These are phyloP conservation scores for Harpagifer antarcticus DNA, from an alignment of 2,797 vertebrate species.

Conservation along the genomic window DNA sequence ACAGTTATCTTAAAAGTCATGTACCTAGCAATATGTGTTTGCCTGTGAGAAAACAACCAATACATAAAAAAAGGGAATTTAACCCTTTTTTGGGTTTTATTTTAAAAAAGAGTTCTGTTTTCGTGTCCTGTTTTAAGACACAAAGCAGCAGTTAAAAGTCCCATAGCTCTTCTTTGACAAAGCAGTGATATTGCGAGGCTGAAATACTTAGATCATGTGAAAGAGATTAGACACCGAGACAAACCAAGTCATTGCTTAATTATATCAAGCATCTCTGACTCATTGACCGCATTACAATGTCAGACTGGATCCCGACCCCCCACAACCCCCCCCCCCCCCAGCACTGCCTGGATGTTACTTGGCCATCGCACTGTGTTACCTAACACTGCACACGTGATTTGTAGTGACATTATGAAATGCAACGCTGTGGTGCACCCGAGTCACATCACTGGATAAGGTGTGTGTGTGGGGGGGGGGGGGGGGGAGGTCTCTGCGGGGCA, in stretches of 20 bases:
- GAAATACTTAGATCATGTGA: slow-evolving; percentile 11
- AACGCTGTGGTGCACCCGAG: slow-evolving; percentile 51
- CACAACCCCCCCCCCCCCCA: slow-evolving; percentile 1
- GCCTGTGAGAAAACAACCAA: too few species aligned
- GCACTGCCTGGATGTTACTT: slow-evolving; percentile 18
- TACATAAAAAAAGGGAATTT: too few species aligned
- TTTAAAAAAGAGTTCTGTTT: too few species aligned
- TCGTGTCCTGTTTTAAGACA: too few species aligned
- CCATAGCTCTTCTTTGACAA: background rate
- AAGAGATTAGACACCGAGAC: slow-evolving; percentile 12
- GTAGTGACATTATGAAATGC: slow-evolving; percentile 45
- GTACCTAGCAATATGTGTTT: too few species aligned
- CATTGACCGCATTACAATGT: slow-evolving; percentile 17
- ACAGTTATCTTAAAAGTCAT: background rate
- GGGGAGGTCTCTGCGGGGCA: slow-evolving; percentile 32
- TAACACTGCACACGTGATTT: slow-evolving; percentile 26
- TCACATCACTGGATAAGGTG: slow-evolving; percentile 44
- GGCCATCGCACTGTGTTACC: slow-evolving; percentile 21
- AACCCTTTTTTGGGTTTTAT: too few species aligned
- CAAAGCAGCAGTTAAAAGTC: background rate
- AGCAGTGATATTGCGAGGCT: background rate
- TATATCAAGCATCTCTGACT: slow-evolving; percentile 34
- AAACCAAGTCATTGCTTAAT: slow-evolving; percentile 30
- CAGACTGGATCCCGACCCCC: slow-evolving; percentile 14
- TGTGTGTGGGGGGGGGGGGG: slow-evolving; percentile 1